Conservation (phyloP, 1,140 invertebrate genomes). For the Cherax quadricarinatus region DNA sequence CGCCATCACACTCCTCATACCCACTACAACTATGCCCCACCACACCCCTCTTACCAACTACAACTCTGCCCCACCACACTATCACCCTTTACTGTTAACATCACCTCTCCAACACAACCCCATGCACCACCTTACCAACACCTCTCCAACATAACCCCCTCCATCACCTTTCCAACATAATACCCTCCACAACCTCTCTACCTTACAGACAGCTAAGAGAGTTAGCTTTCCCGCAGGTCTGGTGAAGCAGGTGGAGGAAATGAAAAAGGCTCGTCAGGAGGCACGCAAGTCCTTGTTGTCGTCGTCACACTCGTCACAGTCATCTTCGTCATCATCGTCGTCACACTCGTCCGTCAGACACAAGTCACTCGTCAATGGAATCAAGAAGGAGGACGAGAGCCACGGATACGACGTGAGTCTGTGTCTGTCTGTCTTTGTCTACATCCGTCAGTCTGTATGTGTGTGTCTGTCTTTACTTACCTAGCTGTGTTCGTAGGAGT, state of each 20-base stretch:
- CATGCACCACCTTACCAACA: neutral
- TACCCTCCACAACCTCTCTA: neutral
- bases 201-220: no score
- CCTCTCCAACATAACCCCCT: neutral
- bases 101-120: neutral
- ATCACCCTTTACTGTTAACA: neutral
- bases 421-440: no score
- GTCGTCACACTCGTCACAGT: constrained; percentile 10
- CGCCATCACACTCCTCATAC: no score
- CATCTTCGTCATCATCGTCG: neutral
- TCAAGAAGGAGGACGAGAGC: constrained; percentile 54
- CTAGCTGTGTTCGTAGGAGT: no score
- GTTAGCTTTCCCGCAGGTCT: constrained; percentile 40
- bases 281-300: constrained; percentile 4
- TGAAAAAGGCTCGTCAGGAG: constrained; percentile 65
- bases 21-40: no score
- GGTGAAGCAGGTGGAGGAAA: constrained; percentile 72
- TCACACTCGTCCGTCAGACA: constrained; percentile 46
- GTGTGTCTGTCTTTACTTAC: no score
- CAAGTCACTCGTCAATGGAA: constrained; percentile 50
- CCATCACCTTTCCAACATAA: neutral
- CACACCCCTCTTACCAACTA: neutral
- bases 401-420: constrained; percentile 58
- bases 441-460: no score
- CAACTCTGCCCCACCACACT: neutral